phyloP scores from a whole-genome alignment of 2,113 vertebrate genomes.

The Corydoras maculifer region DNA sequence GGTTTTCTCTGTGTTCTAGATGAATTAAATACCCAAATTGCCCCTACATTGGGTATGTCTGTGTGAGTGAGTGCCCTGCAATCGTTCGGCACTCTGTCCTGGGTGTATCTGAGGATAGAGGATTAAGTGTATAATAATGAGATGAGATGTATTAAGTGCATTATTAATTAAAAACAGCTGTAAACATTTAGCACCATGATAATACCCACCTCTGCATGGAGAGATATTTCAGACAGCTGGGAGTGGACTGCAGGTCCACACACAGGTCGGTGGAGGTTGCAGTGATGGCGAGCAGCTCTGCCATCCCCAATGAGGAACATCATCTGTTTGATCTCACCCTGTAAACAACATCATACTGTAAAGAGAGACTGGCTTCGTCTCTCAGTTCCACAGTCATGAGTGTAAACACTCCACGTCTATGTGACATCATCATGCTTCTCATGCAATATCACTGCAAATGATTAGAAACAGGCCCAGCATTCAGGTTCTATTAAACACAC shows the following conservation, averaged over 20 bases:
- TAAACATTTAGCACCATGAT: too few species aligned
- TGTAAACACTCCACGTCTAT: not conserved
- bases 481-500: not conserved
- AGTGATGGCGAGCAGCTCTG: slow-evolving; percentile 57
- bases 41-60: too few species aligned
- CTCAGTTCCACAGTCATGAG: too few species aligned
- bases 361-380: too few species aligned
- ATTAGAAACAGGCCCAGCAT: not conserved
- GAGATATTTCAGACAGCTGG: not conserved
- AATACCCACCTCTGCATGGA: not conserved
- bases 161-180: too few species aligned
- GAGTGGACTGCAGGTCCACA: slow-evolving; percentile 44
- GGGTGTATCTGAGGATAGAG: too few species aligned
- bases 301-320: slow-evolving; percentile 71
- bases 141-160: too few species aligned
- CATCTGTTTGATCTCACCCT: slow-evolving; percentile 70
- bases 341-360: slow-evolving; percentile 28
- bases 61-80: too few species aligned
- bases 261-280: slow-evolving; percentile 43
- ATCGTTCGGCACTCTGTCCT: too few species aligned
- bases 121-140: too few species aligned
- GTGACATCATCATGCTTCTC: slow-evolving; percentile 4
- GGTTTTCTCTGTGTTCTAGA: too few species aligned
- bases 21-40: too few species aligned
- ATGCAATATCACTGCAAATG: not conserved